Evolutionary conservation across 2,113 vertebrate genomes (phyloP).

Genomic region (Alethe diademata): DNA sequence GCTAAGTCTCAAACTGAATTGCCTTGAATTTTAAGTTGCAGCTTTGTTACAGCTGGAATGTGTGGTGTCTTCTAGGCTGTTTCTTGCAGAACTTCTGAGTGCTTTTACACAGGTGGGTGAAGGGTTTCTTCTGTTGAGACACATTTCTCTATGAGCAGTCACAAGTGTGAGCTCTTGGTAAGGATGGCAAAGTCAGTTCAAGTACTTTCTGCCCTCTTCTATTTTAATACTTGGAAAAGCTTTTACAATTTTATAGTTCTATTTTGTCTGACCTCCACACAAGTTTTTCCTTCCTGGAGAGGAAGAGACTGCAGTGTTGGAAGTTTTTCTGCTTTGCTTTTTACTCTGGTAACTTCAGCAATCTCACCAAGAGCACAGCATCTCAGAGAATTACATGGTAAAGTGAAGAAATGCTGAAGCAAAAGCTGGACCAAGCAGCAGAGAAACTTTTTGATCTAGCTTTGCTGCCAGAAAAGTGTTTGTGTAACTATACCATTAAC

Average conservation of each 20-base stretch:
- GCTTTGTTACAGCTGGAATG: neutral
- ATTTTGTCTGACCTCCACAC: neutral
- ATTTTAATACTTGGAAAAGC: neutral
- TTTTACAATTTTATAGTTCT: neutral
- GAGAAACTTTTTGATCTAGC: neutral
- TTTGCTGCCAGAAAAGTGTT: neutral
- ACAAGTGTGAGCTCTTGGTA: neutral
- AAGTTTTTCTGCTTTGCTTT: neutral
- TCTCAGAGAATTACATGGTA: accelerated
- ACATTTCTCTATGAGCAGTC: neutral
- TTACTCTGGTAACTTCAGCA: neutral
- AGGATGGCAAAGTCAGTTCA: neutral
- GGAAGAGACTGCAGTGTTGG: neutral
- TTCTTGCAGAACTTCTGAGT: neutral
- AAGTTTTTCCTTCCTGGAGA: neutral
- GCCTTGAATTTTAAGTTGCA: neutral
- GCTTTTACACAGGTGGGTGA: neutral
- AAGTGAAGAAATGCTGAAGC: neutral
- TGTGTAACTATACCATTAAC: neutral
- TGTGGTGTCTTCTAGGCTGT: accelerated
- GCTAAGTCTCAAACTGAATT: neutral
- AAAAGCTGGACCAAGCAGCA: neutral
- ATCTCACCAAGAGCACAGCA: neutral
- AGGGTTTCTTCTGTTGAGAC: neutral
- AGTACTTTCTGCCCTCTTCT: neutral